Evolutionary conservation across 2,888 invertebrate species (phyloP).

Genomic region (Electrophaes corylata): DNA sequence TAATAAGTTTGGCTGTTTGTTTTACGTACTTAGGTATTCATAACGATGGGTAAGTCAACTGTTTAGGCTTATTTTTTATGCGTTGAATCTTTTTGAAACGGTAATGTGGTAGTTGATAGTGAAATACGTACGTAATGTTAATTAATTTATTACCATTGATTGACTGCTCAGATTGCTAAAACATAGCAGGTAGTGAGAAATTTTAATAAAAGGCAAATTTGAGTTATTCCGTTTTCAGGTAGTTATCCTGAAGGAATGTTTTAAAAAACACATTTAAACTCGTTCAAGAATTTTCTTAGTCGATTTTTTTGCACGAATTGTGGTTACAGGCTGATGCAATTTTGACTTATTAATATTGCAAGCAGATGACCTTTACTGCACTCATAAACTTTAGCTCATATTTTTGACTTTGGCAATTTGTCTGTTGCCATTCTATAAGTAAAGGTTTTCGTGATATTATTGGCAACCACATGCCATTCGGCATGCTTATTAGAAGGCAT

Average conservation of each 20-base stretch:
- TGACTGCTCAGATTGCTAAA: too few species aligned
- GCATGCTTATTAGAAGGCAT: slow-evolving; percentile 12
- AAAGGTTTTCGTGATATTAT: slow-evolving; percentile 9
- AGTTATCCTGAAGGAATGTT: not conserved
- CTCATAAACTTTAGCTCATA: slow-evolving; percentile 16
- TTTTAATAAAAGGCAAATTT: too few species aligned
- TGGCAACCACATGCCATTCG: slow-evolving; percentile 11
- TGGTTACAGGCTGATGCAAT: slow-evolving; percentile 4
- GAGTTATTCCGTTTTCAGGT: not conserved
- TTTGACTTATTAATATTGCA: slow-evolving; percentile 1
- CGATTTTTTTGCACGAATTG: not conserved
- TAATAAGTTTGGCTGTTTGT: slow-evolving; percentile 61
- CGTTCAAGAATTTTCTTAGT: not conserved
- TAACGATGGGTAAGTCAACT: slow-evolving; percentile 33
- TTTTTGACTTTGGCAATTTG: slow-evolving; percentile 24
- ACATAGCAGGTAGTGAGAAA: too few species aligned
- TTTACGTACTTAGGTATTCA: slow-evolving; percentile 60
- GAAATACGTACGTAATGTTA: not conserved
- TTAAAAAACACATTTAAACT: not conserved
- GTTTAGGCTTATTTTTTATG: slow-evolving; percentile 25
- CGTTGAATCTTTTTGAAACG: slow-evolving; percentile 12
- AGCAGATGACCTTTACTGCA: slow-evolving; percentile 20
- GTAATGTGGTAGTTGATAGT: slow-evolving; percentile 3
- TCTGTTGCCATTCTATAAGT: slow-evolving; percentile 17
- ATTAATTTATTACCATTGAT: not conserved